Conservation (phyloP, 2,888 invertebrate genomes). For the Fabriciana adippe region DNA sequence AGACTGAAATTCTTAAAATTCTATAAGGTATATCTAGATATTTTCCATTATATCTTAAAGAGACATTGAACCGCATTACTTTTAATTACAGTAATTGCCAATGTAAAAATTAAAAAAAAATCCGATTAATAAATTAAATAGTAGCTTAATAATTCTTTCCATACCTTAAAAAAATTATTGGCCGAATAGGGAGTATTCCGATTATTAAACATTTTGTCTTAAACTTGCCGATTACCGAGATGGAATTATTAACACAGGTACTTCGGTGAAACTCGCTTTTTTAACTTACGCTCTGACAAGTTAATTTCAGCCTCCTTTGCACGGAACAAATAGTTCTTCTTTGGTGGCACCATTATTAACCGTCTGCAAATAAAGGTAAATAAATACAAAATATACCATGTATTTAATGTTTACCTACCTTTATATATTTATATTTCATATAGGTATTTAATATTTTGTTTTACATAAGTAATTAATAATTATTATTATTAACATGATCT, state of each 20-base stretch:
- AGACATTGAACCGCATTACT: too few species aligned
- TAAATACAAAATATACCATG: not conserved
- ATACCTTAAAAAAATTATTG: not conserved
- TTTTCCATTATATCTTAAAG: too few species aligned
- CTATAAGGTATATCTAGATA: too few species aligned
- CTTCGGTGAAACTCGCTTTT: conserved; percentile 40
- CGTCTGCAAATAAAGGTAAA: conserved; percentile 14
- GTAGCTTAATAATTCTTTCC: too few species aligned
- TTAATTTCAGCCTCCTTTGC: conserved; percentile 45
- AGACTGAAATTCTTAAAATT: too few species aligned
- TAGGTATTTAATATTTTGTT: too few species aligned
- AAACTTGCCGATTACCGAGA: conserved; percentile 27
- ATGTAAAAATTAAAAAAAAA: not conserved
- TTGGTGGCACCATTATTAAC: conserved; percentile 24
- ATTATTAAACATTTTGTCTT: conserved; percentile 26
- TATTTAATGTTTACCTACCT: not conserved
- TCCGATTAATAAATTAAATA: not conserved
- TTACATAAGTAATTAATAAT: too few species aligned
- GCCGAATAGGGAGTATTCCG: conserved; percentile 1
- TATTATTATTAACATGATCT: too few species aligned
- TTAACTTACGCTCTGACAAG: conserved; percentile 49
- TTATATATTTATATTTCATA: too few species aligned
- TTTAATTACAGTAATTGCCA: too few species aligned
- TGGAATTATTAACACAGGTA: conserved; percentile 26
- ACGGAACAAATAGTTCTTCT: conserved; percentile 37